Percentiles rank a stretch among this genome's conserved stretches.
Evolutionary conservation across 2,113 vertebrate species (phyloP).

Genomic region (Stigmatopora argus): DNA sequence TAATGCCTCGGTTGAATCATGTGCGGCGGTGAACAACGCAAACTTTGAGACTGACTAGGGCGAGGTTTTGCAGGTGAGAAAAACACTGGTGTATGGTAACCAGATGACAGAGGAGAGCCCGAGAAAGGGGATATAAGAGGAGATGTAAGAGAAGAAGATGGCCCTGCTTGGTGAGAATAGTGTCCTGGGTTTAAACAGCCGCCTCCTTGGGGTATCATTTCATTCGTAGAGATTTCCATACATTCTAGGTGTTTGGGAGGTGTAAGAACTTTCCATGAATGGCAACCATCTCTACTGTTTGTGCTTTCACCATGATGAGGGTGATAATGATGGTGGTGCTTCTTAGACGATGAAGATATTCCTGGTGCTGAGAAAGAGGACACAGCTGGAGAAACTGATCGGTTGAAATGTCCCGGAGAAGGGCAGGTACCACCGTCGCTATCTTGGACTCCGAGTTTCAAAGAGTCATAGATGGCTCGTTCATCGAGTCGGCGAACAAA

Average conservation of each 20-base stretch:
- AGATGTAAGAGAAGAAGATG: slow-evolving; percentile 61
- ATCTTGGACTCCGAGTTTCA: slow-evolving; percentile 85
- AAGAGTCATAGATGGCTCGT: slow-evolving; percentile 87
- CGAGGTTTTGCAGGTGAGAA: slow-evolving; percentile 70
- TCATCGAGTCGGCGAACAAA: slow-evolving; percentile 84
- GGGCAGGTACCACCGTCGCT: slow-evolving; percentile 63
- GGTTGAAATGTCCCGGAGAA: slow-evolving; percentile 66
- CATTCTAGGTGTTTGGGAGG: slow-evolving; percentile 82
- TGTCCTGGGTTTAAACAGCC: slow-evolving; percentile 66
- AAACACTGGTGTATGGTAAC: slow-evolving; percentile 69
- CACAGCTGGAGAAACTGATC: slow-evolving; percentile 69
- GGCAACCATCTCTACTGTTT: slow-evolving; percentile 68
- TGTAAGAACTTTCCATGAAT: slow-evolving; percentile 87
- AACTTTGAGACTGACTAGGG: slow-evolving; percentile 64
- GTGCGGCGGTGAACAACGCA: slow-evolving; percentile 61
- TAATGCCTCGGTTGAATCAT: slow-evolving; percentile 56
- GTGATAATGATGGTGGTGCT: slow-evolving; percentile 59
- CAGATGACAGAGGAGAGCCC: slow-evolving; percentile 68
- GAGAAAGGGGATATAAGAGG: slow-evolving; percentile 71
- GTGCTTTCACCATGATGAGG: slow-evolving; percentile 61
- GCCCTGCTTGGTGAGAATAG: slow-evolving; percentile 41
- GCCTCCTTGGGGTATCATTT: slow-evolving; percentile 60
- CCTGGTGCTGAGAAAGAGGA: slow-evolving; percentile 69
- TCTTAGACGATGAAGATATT: slow-evolving; percentile 66
- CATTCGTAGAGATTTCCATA: slow-evolving; percentile 64